These are phyloP conservation scores for Ladona fulva DNA, from an alignment of 1,140 invertebrate species.

Conservation along the genomic window DNA sequence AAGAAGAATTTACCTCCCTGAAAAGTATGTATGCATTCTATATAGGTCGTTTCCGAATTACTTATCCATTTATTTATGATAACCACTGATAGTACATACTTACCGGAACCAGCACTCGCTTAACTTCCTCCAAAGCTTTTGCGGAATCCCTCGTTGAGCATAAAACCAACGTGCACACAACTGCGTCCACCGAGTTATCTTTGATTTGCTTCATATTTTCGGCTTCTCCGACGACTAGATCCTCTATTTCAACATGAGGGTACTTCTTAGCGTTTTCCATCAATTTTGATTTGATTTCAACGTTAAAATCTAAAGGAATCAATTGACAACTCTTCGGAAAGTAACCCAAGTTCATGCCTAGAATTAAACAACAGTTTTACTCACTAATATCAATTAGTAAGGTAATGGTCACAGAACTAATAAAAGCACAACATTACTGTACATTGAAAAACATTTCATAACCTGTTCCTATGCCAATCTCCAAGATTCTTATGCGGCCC, in stretches of 20 bases:
- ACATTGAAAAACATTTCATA: background rate
- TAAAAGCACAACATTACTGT: too few relatives aligned
- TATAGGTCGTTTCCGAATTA: too few relatives aligned
- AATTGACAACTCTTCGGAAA: conserved; percentile 31
- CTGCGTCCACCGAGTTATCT: conserved; percentile 29
- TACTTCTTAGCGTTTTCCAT: conserved; percentile 24
- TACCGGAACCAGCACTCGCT: conserved; percentile 31
- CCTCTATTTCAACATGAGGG: conserved; percentile 28
- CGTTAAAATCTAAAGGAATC: conserved; percentile 30
- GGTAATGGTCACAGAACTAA: background rate
- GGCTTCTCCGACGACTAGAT: conserved; percentile 24
- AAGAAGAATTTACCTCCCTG: conserved; percentile 12
- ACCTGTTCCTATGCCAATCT: conserved; percentile 5
- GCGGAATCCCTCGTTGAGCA: conserved; percentile 29
- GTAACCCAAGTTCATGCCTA: conserved; percentile 31
- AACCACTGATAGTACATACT: conserved; percentile 13
- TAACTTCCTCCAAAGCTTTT: conserved; percentile 29
- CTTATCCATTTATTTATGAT: too few relatives aligned
- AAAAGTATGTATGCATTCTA: background rate
- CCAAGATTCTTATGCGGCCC: background rate
- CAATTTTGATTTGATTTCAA: conserved; percentile 28
- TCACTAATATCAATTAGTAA: background rate
- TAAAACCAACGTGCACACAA: conserved; percentile 30
- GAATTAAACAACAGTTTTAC: background rate
- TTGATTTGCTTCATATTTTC: conserved; percentile 28